A percentile compares a stretch with the other conserved stretches of the same genome.
Conservation (phyloP, 2,113 vertebrate species). For the Solea solea region DNA sequence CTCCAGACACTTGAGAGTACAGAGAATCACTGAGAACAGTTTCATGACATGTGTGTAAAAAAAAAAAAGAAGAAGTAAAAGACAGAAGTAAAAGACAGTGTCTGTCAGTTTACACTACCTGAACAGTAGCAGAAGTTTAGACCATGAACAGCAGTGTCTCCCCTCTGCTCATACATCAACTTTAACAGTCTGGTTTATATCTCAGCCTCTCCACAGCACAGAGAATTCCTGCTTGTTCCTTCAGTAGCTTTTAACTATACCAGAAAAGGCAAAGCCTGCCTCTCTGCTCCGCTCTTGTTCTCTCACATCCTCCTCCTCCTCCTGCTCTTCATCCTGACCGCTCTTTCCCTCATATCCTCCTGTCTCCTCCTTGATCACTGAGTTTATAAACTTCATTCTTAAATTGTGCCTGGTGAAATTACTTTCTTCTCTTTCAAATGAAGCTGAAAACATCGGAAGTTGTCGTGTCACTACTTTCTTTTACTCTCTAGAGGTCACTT, state of each 20-base stretch:
- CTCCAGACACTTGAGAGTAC: not conserved
- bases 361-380: slow-evolving; percentile 77
- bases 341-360: slow-evolving; percentile 56
- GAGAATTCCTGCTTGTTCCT: slow-evolving; percentile 70
- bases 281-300: slow-evolving; percentile 45
- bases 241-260: slow-evolving; percentile 70
- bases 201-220: slow-evolving; percentile 54
- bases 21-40: slow-evolving; percentile 30
- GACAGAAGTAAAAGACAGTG: not conserved
- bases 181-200: slow-evolving; percentile 77
- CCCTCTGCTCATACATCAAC: slow-evolving; percentile 44
- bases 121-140: slow-evolving; percentile 57
- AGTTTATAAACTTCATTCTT: slow-evolving; percentile 51
- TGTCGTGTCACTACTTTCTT: too few relatives aligned
- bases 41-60: slow-evolving; percentile 12
- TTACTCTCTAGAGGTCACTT: too few relatives aligned
- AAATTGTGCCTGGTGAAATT: not conserved
- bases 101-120: slow-evolving; percentile 63
- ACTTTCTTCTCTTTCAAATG: not conserved
- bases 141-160: slow-evolving; percentile 55
- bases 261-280: slow-evolving; percentile 83
- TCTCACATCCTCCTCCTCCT: slow-evolving; percentile 50
- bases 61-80: not conserved
- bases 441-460: too few relatives aligned
- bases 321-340: slow-evolving; percentile 59